Conservation (phyloP, 2,888 invertebrate genomes). For the Ceraclea dissimilis region DNA sequence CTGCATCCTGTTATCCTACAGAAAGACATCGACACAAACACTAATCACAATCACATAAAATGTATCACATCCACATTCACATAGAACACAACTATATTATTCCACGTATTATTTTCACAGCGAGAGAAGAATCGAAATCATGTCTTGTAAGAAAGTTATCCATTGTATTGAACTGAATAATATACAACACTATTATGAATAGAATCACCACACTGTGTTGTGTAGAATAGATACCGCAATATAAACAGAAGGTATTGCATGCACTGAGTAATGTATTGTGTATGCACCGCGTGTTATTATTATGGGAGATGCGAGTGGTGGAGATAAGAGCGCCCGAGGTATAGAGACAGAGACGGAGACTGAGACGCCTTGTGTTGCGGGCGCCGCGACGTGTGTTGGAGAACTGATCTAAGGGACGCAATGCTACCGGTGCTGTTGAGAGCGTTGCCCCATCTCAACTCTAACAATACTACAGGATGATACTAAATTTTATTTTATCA, state of each 20-base stretch:
- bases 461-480: conserved; percentile 5
- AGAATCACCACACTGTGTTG: neutral
- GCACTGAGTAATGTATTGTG: no score
- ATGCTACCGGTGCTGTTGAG: conserved; percentile 10
- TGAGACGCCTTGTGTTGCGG: conserved; percentile 3
- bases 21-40: conserved; percentile 50
- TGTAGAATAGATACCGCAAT: no score
- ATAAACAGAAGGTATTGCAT: no score
- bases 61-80: neutral
- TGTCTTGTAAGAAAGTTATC: neutral
- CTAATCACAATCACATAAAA: neutral
- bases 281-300: neutral
- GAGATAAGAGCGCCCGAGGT: neutral
- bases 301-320: neutral
- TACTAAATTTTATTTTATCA: neutral
- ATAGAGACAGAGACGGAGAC: conserved; percentile 8
- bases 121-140: conserved; percentile 2
- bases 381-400: conserved; percentile 20
- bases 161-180: neutral
- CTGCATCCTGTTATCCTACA: conserved; percentile 77
- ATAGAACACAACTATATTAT: neutral
- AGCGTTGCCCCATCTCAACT: conserved; percentile 9
- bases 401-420: conserved; percentile 19
- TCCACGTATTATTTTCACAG: conserved; percentile 4
- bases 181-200: conserved; percentile 1